These are phyloP conservation scores for Eucera pruinosa DNA, from an alignment of 2,888 invertebrate genomes.

Conservation along the genomic window DNA sequence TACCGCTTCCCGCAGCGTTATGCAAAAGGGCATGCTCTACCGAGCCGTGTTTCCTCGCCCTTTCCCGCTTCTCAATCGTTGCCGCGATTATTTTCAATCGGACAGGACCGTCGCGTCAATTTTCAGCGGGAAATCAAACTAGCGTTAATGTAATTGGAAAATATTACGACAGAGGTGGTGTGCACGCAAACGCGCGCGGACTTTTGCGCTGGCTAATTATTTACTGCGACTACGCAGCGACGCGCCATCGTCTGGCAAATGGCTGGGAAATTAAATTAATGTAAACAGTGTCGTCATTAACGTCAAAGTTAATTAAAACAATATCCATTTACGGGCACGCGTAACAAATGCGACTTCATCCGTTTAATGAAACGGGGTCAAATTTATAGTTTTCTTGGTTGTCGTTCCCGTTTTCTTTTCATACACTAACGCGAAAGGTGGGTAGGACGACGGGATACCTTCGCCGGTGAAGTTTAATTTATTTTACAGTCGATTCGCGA, in stretches of 20 bases:
- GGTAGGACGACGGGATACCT: no score
- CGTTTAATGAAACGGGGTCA: slow-evolving; percentile 8
- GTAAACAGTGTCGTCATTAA: slow-evolving; percentile 3
- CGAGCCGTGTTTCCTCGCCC: no score
- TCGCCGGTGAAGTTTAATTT: neutral
- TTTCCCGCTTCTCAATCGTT: no score
- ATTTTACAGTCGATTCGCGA: neutral
- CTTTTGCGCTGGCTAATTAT: slow-evolving; percentile 22
- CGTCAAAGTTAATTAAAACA: slow-evolving; percentile 36
- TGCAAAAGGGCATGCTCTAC: neutral
- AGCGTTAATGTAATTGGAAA: neutral
- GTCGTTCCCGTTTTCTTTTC: neutral
- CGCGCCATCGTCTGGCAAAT: neutral
- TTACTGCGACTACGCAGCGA: slow-evolving; percentile 3
- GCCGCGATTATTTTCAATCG: no score
- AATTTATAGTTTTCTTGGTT: neutral
- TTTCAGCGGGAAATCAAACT: neutral
- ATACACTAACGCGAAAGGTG: neutral
- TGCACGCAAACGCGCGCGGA: neutral
- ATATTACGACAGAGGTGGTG: neutral
- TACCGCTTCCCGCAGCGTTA: neutral
- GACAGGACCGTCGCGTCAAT: neutral
- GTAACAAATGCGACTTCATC: neutral
- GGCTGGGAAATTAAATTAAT: slow-evolving; percentile 28
- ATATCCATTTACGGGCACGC: neutral